These are phyloP conservation scores for Parapsyche elsis DNA, from an alignment of 1,140 invertebrate species.

Conservation along the genomic window DNA sequence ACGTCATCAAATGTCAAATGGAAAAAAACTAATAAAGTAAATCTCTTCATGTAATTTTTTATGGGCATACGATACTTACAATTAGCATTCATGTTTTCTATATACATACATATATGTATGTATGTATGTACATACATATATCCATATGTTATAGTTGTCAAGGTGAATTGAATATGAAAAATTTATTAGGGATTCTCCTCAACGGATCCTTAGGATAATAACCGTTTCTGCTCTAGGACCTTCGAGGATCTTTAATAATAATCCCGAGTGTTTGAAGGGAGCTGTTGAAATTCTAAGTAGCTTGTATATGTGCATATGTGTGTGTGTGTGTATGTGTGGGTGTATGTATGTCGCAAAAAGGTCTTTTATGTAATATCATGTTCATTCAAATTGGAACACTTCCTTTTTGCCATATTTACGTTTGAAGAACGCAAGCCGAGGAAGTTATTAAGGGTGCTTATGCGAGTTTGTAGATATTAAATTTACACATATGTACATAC, in stretches of 20 bases:
- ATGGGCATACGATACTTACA: no score
- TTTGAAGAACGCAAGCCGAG: background rate
- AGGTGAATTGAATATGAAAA: background rate
- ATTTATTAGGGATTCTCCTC: background rate
- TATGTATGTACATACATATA: no score
- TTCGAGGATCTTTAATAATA: background rate
- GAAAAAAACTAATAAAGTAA: no score
- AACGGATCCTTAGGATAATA: background rate
- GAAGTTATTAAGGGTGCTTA: no score
- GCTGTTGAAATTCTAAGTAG: background rate
- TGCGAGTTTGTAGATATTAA: no score
- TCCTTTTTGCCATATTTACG: background rate
- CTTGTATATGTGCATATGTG: background rate
- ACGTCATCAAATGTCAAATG: no score
- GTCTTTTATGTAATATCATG: background rate
- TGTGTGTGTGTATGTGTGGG: background rate
- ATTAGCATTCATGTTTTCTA: no score
- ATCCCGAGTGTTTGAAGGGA: background rate
- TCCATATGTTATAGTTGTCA: no score
- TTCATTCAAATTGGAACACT: background rate
- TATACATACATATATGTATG: no score
- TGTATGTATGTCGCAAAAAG: background rate
- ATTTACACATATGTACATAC: no score
- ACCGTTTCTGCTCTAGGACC: background rate
- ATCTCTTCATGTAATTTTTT: no score